These are phyloP conservation scores for Fukomys damarensis DNA, from an alignment of 2,113 vertebrate genomes.

Conservation along the genomic window DNA sequence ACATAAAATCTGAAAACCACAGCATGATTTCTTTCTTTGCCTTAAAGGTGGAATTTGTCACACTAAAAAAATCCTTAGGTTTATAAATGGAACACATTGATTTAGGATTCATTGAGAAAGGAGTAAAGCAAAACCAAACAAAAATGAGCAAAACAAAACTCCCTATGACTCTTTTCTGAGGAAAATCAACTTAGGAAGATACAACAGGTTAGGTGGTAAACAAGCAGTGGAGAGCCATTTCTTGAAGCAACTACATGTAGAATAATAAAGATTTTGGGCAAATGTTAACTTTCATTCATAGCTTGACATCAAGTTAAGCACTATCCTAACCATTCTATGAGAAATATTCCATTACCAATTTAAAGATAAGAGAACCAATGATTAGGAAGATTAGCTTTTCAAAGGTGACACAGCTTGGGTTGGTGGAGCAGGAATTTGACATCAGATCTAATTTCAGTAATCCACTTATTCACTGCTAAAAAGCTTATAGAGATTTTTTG, in stretches of 20 bases:
- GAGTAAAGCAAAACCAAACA: slow-evolving; percentile 36
- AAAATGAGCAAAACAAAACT: slow-evolving; percentile 26
- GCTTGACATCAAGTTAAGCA: slow-evolving; percentile 2
- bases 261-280: slow-evolving; percentile 21
- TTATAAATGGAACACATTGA: slow-evolving; percentile 60
- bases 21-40: slow-evolving; percentile 49
- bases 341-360: not conserved
- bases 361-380: slow-evolving; percentile 2
- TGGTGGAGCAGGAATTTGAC: not conserved
- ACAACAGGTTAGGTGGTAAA: not conserved
- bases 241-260: slow-evolving; percentile 2
- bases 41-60: slow-evolving; percentile 60
- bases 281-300: slow-evolving; percentile 44
- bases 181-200: slow-evolving; percentile 49
- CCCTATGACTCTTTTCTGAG: slow-evolving; percentile 16
- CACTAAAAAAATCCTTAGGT: slow-evolving; percentile 11
- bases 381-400: slow-evolving; percentile 20
- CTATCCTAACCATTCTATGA: not conserved
- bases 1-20: slow-evolving; percentile 62
- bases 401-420: not conserved
- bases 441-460: not conserved
- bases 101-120: slow-evolving; percentile 52
- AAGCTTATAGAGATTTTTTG: not conserved
- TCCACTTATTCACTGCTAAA: not conserved
- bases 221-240: not conserved